Percentiles rank a stretch among this genome's conserved stretches.
Evolutionary conservation across 2,797 vertebrate genomes (phyloP).

Genomic region (Chiropotes sagulatus): DNA sequence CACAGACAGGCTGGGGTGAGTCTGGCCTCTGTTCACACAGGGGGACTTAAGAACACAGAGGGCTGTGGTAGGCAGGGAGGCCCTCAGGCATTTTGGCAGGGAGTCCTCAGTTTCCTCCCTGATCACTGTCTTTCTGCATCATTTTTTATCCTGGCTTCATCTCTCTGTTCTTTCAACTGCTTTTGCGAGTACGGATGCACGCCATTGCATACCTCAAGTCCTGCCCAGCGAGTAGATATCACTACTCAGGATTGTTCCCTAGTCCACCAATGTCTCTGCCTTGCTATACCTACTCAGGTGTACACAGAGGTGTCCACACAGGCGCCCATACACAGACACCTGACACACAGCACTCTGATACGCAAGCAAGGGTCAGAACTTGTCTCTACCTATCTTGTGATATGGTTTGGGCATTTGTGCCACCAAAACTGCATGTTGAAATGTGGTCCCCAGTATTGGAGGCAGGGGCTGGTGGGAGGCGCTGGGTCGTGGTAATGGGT

Average conservation of each 20-base stretch:
- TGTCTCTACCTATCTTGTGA: no score
- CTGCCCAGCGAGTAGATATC: neutral
- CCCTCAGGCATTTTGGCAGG: neutral
- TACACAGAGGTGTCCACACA: neutral
- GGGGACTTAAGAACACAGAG: neutral
- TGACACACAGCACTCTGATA: no score
- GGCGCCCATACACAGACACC: neutral
- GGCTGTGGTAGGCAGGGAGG: neutral
- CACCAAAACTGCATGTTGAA: no score
- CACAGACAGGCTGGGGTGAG: neutral
- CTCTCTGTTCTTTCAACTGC: neutral
- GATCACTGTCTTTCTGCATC: neutral
- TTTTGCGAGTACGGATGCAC: neutral
- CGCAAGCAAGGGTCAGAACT: neutral
- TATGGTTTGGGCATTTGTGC: no score
- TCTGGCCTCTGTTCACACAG: neutral
- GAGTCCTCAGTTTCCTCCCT: neutral
- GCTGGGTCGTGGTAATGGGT: no score
- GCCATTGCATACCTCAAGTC: neutral
- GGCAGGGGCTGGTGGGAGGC: no score
- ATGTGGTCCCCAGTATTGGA: no score
- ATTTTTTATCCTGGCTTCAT: neutral
- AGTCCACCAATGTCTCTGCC: neutral
- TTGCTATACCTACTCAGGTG: neutral
- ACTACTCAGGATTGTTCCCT: neutral